Evolutionary conservation across 2,797 vertebrate species (phyloP).

Genomic region (Anguilla obscura): DNA sequence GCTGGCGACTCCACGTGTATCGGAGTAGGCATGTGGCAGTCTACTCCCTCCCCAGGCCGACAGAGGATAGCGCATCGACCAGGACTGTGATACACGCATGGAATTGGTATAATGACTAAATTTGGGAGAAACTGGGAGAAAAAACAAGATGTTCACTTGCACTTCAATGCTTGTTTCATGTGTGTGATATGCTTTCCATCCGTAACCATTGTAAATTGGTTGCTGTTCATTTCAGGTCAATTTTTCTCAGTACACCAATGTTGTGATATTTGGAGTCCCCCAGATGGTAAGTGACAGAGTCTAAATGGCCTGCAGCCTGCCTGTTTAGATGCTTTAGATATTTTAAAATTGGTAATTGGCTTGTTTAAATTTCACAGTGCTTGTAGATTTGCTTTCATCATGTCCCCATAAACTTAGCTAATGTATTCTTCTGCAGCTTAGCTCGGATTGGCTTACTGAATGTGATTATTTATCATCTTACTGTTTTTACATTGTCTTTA

Average conservation of each 20-base stretch:
- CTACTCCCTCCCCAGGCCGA: no score
- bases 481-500: neutral
- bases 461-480: neutral
- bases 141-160: neutral
- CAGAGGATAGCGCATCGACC: no score
- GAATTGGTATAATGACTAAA: neutral
- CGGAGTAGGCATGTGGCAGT: no score
- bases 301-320: neutral
- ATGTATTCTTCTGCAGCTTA: neutral
- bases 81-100: no score
- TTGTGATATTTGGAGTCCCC: constrained; percentile 94
- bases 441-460: neutral
- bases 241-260: constrained; percentile 84
- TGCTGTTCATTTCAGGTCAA: constrained; percentile 74
- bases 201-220: constrained; percentile 15
- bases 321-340: neutral
- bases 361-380: neutral
- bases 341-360: constrained; percentile 13
- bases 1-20: no score
- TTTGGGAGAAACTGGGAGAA: no score
- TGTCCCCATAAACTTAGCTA: neutral
- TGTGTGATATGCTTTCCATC: neutral
- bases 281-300: constrained; percentile 86
- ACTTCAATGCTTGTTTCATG: neutral
- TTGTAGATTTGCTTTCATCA: neutral